Conservation (phyloP, 2,797 vertebrate species). For the Pseudochirops corinnae region DNA sequence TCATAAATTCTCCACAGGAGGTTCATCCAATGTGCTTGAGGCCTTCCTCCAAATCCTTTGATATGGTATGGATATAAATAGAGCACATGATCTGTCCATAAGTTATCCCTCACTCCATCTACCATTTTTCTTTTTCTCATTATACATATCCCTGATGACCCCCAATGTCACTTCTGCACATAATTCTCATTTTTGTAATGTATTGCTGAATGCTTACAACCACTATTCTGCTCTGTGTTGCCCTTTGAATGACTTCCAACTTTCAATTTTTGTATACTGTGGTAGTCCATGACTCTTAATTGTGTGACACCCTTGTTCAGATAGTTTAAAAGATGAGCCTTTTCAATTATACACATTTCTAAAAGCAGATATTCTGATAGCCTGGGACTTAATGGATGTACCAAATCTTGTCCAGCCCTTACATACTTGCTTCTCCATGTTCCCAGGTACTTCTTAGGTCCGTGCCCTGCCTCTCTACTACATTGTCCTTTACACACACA, state of each 20-base stretch:
- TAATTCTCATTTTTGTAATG: neutral
- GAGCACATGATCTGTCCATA: neutral
- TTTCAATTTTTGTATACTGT: neutral
- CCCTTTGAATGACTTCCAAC: neutral
- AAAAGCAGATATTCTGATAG: neutral
- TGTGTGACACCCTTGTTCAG: neutral
- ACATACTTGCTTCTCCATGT: neutral
- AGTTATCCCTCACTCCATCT: neutral
- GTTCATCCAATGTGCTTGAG: neutral
- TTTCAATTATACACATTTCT: neutral
- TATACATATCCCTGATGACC: neutral
- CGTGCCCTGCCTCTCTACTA: neutral
- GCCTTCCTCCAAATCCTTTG: neutral
- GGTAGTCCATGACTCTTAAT: neutral
- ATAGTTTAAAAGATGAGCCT: neutral
- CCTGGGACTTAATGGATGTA: neutral
- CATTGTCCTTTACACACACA: neutral
- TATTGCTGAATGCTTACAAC: neutral
- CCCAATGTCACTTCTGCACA: neutral
- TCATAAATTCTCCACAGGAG: neutral
- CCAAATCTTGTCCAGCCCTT: neutral
- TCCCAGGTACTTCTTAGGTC: neutral
- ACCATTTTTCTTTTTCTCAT: neutral
- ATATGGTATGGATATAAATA: neutral
- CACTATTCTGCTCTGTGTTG: neutral